These are phyloP conservation scores for Phainopepla nitens DNA, from an alignment of 2,113 vertebrate species.

Conservation along the genomic window DNA sequence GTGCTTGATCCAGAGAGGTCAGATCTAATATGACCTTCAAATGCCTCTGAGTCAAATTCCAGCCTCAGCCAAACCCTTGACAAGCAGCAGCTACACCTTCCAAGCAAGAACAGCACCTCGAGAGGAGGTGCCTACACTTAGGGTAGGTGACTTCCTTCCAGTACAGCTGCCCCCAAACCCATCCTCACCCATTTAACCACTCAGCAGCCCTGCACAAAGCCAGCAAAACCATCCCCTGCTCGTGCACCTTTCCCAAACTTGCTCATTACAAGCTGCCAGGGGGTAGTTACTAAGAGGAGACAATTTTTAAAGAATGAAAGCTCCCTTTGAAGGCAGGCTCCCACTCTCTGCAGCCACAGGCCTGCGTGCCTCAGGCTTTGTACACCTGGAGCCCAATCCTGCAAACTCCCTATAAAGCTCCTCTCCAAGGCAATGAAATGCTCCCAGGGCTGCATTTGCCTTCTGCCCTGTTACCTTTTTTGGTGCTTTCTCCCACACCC, in stretches of 20 bases:
- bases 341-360: background rate
- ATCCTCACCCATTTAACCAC: background rate
- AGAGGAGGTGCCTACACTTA: background rate
- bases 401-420: background rate
- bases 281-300: background rate
- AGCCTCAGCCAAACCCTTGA: background rate
- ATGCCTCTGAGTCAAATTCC: conserved; percentile 15
- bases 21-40: conserved; percentile 17
- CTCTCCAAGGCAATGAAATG: background rate
- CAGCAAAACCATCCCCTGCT: background rate
- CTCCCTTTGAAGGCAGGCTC: conserved; percentile 41
- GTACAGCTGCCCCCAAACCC: background rate
- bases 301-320: conserved; percentile 23
- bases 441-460: background rate
- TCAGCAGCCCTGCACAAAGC: background rate
- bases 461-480: conserved; percentile 1
- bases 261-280: background rate
- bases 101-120: background rate
- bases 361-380: background rate
- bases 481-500: background rate
- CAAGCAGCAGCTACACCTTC: background rate
- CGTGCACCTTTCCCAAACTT: background rate
- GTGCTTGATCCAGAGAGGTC: conserved; percentile 20
- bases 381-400: conserved; percentile 36
- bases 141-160: background rate